Evolutionary conservation across 2,113 vertebrate species (phyloP).

Genomic region (Vulpes ferrilata): DNA sequence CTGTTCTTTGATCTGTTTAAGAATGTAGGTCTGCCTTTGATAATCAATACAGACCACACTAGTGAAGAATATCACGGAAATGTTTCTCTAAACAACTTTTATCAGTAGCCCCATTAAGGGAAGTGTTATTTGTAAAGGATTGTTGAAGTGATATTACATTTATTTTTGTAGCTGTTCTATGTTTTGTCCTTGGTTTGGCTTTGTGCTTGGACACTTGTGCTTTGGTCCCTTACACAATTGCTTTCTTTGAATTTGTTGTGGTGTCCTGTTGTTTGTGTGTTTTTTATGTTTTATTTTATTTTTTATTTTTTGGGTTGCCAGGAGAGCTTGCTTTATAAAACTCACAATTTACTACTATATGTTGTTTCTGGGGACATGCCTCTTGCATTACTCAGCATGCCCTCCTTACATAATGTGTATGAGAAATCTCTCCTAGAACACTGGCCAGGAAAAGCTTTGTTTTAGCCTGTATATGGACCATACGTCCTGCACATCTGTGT

Average conservation of each 20-base stretch:
- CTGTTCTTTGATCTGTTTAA: slow-evolving; percentile 11
- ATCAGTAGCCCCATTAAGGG: not conserved
- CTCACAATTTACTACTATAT: not conserved
- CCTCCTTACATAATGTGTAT: no score
- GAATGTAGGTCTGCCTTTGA: not conserved
- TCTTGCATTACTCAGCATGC: not conserved
- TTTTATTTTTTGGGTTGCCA: not conserved
- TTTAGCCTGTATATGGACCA: not conserved
- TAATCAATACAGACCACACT: not conserved
- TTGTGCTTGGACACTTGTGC: not conserved
- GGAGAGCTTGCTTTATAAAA: not conserved
- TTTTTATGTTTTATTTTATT: not conserved
- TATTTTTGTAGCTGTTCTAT: not conserved
- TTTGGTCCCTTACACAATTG: not conserved
- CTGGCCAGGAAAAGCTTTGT: not conserved
- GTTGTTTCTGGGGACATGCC: not conserved
- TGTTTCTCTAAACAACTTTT: not conserved
- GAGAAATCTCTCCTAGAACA: not conserved
- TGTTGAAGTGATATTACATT: not conserved
- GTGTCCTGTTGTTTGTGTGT: not conserved
- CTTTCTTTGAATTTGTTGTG: not conserved
- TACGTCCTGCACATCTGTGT: not conserved
- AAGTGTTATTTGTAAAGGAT: not conserved
- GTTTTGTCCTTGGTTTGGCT: not conserved
- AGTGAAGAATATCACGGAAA: not conserved